These are phyloP conservation scores for Limanda limanda DNA, from an alignment of 2,113 vertebrate species.

Conservation along the genomic window DNA sequence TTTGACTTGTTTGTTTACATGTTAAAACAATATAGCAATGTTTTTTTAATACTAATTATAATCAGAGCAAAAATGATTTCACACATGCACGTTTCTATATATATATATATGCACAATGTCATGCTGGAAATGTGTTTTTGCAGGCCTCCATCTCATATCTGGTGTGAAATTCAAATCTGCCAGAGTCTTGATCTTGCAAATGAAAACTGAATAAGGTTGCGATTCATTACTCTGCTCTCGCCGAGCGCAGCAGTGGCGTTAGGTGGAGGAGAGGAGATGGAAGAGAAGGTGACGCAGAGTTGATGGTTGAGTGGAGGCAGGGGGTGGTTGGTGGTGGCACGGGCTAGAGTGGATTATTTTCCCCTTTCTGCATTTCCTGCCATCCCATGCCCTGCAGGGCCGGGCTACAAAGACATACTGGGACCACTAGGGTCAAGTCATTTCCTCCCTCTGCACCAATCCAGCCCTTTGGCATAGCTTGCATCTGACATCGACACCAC, in stretches of 20 bases:
- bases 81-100: not conserved
- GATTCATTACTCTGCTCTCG: slow-evolving; percentile 53
- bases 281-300: slow-evolving; percentile 69
- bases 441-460: slow-evolving; percentile 68
- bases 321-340: slow-evolving; percentile 52
- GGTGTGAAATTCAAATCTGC: slow-evolving; percentile 43
- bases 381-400: slow-evolving; percentile 53
- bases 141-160: slow-evolving; percentile 32
- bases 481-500: slow-evolving; percentile 71
- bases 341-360: slow-evolving; percentile 23
- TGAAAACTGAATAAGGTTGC: slow-evolving; percentile 47
- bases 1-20: not conserved
- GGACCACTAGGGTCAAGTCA: slow-evolving; percentile 73
- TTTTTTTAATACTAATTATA: not conserved
- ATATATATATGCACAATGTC: slow-evolving; percentile 13
- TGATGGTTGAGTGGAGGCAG: slow-evolving; percentile 50
- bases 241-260: slow-evolving; percentile 36
- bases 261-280: slow-evolving; percentile 46
- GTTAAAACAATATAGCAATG: not conserved
- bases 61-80: not conserved
- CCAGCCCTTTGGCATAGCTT: slow-evolving; percentile 65
- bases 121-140: slow-evolving; percentile 40
- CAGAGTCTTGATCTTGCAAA: slow-evolving; percentile 57
- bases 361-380: slow-evolving; percentile 61
- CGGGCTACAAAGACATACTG: slow-evolving; percentile 65